phyloP scores from a whole-genome alignment of 1,140 invertebrate genomes.

The Musca vetustissima region DNA sequence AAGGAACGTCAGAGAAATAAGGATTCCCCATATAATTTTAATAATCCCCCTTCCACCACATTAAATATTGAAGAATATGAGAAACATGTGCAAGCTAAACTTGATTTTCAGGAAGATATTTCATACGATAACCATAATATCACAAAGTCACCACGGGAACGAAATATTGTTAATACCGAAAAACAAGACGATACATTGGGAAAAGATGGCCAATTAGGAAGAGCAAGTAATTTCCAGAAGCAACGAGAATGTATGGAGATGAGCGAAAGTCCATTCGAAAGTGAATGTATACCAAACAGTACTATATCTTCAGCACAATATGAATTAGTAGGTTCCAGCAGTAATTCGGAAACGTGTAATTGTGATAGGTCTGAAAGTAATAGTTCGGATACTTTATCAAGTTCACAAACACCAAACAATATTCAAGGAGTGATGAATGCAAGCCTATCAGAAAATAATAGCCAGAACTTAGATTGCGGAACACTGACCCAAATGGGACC shows the following conservation, averaged over 20 bases:
- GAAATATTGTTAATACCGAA: background rate
- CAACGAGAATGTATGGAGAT: too few species aligned
- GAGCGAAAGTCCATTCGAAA: too few species aligned
- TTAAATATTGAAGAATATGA: constrained; percentile 98
- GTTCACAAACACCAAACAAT: constrained; percentile 50
- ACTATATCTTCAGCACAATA: too few species aligned
- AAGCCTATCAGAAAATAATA: constrained; percentile 48
- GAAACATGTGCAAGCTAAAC: constrained; percentile 96
- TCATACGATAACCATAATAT: constrained; percentile 36
- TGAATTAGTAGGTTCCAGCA: too few species aligned
- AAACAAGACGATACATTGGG: background rate
- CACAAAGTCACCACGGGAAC: background rate
- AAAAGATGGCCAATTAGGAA: too few species aligned
- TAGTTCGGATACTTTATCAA: constrained; percentile 52
- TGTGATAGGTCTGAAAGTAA: constrained; percentile 48
- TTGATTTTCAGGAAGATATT: constrained; percentile 57
- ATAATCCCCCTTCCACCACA: constrained; percentile 96
- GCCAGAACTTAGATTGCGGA: constrained; percentile 45
- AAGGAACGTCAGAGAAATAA: constrained; percentile 99
- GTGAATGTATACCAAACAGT: too few species aligned
- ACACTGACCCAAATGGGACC: constrained; percentile 44
- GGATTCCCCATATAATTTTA: constrained; percentile 99
- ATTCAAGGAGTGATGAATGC: constrained; percentile 35
- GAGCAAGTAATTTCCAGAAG: too few species aligned
- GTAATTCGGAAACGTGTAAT: too few species aligned